Percentiles rank a stretch among this genome's conserved stretches.
phyloP scores from a whole-genome alignment of 2,888 invertebrate species.

The Chirona hameri region DNA sequence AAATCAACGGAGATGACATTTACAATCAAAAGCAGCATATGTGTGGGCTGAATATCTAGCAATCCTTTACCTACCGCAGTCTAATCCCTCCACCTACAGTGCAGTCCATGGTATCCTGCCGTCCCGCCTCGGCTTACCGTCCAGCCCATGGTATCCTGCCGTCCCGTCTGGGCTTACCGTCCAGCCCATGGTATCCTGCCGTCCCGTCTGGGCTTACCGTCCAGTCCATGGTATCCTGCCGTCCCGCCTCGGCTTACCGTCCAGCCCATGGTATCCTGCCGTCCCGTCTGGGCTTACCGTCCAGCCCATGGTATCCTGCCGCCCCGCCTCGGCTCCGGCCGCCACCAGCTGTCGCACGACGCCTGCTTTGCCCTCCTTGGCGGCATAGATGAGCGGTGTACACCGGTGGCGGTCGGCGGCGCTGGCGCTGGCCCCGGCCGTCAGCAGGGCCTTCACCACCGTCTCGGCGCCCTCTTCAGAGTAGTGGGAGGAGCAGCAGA shows the following conservation, averaged over 20 bases:
- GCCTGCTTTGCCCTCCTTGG: constrained; percentile 46
- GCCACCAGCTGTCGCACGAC: constrained; percentile 46
- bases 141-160: too few species aligned
- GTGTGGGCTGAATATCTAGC: too few species aligned
- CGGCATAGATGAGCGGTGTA: constrained; percentile 50
- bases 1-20: too few species aligned
- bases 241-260: too few species aligned
- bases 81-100: too few species aligned
- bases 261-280: too few species aligned
- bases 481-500: constrained; percentile 46
- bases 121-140: too few species aligned
- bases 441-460: constrained; percentile 42
- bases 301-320: constrained; percentile 48
- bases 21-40: too few species aligned
- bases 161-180: constrained; percentile 39
- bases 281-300: constrained; percentile 40
- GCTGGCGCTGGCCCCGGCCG: constrained; percentile 43
- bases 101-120: too few species aligned
- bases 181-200: constrained; percentile 48
- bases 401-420: constrained; percentile 47
- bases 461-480: constrained; percentile 41
- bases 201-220: constrained; percentile 47
- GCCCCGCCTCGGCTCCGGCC: constrained; percentile 46
- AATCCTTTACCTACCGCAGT: too few species aligned
- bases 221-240: too few species aligned